A percentile compares a stretch with the other conserved stretches of the same genome.
phyloP scores from a whole-genome alignment of 2,797 vertebrate genomes.

The Pseudochirops cupreus region DNA sequence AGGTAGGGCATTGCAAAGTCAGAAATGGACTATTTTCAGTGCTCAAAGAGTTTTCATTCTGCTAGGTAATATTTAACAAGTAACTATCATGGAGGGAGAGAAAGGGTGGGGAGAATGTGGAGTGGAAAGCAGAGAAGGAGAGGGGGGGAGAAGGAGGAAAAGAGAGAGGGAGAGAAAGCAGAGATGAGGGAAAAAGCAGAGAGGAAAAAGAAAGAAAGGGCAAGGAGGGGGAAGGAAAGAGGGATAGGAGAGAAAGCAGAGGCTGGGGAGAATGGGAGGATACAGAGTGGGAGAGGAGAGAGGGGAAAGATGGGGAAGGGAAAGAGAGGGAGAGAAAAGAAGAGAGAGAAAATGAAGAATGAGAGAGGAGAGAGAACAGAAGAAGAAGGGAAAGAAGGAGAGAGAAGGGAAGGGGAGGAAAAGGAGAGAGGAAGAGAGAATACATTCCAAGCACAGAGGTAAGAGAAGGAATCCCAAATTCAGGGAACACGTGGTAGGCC shows the following conservation, averaged over 20 bases:
- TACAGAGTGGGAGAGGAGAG: not conserved
- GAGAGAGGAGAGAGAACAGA: not conserved
- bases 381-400: not conserved
- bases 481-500: not conserved
- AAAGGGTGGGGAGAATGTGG: not conserved
- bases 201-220: not conserved
- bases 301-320: accelerated
- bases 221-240: not conserved
- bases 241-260: not conserved
- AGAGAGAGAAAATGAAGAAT: no score
- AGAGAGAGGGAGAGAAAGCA: not conserved
- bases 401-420: not conserved
- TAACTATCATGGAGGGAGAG: not conserved
- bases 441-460: not conserved
- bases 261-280: not conserved
- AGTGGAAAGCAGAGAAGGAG: not conserved
- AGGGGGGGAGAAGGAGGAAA: not conserved
- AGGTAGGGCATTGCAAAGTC: not conserved
- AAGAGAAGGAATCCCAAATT: not conserved
- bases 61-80: not conserved
- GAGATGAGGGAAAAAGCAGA: not conserved
- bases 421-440: not conserved
- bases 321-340: not conserved
- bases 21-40: not conserved
- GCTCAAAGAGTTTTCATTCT: conserved; percentile 29